Conservation (phyloP, 2,113 vertebrate genomes). For the Dasyornis broadbenti region DNA sequence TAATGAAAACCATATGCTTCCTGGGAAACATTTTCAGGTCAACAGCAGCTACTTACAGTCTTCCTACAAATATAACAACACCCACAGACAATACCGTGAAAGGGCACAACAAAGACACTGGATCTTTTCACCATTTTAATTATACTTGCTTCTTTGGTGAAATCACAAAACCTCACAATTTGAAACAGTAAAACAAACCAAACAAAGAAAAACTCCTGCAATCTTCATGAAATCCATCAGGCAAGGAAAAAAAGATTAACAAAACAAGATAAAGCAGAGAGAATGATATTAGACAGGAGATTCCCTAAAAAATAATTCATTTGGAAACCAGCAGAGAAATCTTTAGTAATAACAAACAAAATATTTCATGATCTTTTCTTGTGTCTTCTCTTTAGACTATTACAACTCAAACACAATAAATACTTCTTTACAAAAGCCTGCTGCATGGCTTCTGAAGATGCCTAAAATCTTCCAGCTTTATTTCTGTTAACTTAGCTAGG, state of each 20-base stretch:
- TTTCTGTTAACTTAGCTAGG: slow-evolving; percentile 39
- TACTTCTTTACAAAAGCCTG: neutral
- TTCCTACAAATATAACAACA: neutral
- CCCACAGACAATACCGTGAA: neutral
- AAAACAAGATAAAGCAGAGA: neutral
- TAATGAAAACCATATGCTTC: slow-evolving; percentile 42
- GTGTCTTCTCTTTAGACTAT: neutral
- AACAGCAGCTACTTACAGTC: neutral
- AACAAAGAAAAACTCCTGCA: neutral
- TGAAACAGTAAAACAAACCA: neutral
- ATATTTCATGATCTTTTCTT: neutral
- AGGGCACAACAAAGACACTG: neutral
- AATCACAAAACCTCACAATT: neutral
- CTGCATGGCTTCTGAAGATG: neutral
- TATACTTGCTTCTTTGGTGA: neutral
- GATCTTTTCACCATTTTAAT: neutral
- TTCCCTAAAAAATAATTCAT: neutral
- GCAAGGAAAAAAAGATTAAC: neutral
- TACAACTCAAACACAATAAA: neutral
- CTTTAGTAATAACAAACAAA: neutral
- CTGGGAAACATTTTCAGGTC: slow-evolving; percentile 32
- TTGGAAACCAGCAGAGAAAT: neutral
- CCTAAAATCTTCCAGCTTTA: slow-evolving; percentile 21
- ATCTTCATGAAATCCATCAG: neutral
- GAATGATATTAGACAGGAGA: neutral